Conservation (phyloP, 2,888 invertebrate genomes). For the Drosophila lacicola region DNA sequence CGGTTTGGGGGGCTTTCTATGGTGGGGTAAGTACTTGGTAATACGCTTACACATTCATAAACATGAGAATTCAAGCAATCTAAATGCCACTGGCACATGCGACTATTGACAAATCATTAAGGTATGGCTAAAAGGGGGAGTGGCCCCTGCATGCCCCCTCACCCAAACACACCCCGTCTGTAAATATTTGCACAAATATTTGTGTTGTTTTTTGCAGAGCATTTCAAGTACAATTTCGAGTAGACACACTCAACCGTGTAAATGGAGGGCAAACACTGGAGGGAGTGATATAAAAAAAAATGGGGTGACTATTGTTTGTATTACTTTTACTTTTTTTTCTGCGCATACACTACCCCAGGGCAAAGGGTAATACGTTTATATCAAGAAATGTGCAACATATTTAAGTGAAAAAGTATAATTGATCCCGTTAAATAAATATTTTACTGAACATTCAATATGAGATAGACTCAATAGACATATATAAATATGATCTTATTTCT, state of each 20-base stretch:
- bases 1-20: neutral
- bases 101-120: conserved; percentile 69
- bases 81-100: conserved; percentile 55
- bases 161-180: neutral
- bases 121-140: conserved; percentile 30
- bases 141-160: neutral
- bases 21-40: conserved; percentile 14
- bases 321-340: conserved; percentile 37
- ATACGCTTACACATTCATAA: conserved; percentile 61
- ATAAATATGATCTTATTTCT: too few relatives aligned
- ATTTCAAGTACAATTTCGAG: conserved; percentile 43
- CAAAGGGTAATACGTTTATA: neutral
- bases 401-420: neutral
- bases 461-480: neutral
- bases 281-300: conserved; percentile 1
- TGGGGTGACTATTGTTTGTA: conserved; percentile 52
- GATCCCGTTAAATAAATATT: neutral
- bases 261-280: conserved; percentile 10
- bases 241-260: conserved; percentile 33
- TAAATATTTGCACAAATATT: conserved; percentile 61
- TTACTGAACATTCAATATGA: too few relatives aligned
- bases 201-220: conserved; percentile 43
- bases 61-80: conserved; percentile 50
- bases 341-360: neutral
- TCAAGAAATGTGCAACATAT: neutral